Percentiles rank a stretch among this genome's conserved stretches.
phyloP scores from a whole-genome alignment of 1,140 invertebrate genomes.

The Aphelenchoides fujianensis region DNA sequence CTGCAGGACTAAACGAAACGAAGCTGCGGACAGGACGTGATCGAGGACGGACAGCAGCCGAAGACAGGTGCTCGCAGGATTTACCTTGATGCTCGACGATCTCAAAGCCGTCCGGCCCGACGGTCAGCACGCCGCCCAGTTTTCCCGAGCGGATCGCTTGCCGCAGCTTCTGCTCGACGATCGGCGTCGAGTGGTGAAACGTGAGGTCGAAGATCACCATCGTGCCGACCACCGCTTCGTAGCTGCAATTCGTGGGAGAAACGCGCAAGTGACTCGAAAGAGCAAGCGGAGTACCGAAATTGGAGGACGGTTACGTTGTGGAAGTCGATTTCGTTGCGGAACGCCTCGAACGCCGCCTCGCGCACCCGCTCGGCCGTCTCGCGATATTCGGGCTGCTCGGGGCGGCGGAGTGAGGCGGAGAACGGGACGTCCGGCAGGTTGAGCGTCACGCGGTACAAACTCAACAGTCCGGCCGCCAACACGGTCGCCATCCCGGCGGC shows the following conservation, averaged over 20 bases:
- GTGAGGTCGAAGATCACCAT: constrained; percentile 41
- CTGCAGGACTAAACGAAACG: not conserved
- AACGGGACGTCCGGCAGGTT: constrained; percentile 44
- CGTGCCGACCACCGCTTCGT: constrained; percentile 39
- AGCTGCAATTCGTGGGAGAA: constrained; percentile 23
- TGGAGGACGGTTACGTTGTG: constrained; percentile 28
- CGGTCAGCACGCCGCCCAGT: constrained; percentile 28
- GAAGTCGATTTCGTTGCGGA: constrained; percentile 4
- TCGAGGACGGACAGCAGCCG: not conserved
- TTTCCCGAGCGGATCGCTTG: constrained; percentile 27
- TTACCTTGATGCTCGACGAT: constrained; percentile 34
- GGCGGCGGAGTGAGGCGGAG: constrained; percentile 19
- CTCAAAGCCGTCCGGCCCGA: constrained; percentile 42
- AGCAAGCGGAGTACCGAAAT: constrained; percentile 14
- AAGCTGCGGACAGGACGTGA: constrained; percentile 3
- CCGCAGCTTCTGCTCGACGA: constrained; percentile 25
- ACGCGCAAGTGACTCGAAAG: constrained; percentile 4
- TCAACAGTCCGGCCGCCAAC: not conserved
- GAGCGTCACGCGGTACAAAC: constrained; percentile 30
- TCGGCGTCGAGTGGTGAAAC: constrained; percentile 26
- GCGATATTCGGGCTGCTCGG: constrained; percentile 22
- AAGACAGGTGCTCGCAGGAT: constrained; percentile 13
- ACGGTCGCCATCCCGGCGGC: not conserved
- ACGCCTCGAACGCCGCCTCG: constrained; percentile 17
- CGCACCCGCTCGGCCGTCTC: constrained; percentile 2